Evolutionary conservation across 2,888 invertebrate genomes (phyloP).

Genomic region (Coenonympha arcania): DNA sequence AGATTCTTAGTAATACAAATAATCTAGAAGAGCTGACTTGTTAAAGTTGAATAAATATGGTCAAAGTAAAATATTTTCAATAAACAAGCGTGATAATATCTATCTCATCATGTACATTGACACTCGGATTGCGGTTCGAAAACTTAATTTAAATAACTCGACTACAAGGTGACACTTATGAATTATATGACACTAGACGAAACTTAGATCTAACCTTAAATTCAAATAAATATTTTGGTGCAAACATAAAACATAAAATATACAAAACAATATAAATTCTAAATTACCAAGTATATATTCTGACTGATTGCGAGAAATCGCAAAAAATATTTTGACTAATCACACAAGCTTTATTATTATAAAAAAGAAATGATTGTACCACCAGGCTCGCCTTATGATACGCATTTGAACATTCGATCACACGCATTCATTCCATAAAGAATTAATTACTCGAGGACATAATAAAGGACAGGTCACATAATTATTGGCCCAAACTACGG

Average conservation of each 20-base stretch:
- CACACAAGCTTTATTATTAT: conserved; percentile 61
- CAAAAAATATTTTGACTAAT: conserved; percentile 61
- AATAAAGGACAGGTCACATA: conserved; percentile 49
- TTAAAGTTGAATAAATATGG: conserved; percentile 27
- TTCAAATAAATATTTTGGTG: conserved; percentile 67
- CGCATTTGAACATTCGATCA: conserved; percentile 35
- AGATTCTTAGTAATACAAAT: conserved; percentile 36
- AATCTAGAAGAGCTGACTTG: conserved; percentile 34
- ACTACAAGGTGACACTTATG: conserved; percentile 71
- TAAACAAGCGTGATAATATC: conserved; percentile 29
- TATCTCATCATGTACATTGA: conserved; percentile 37
- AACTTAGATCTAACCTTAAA: conserved; percentile 66
- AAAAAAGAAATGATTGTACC: conserved; percentile 30
- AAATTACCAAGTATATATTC: conserved; percentile 39
- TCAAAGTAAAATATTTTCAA: conserved; percentile 17
- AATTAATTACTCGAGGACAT: conserved; percentile 55
- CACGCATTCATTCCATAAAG: conserved; percentile 71
- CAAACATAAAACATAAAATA: conserved; percentile 51
- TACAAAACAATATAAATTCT: conserved; percentile 51
- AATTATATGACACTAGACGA: conserved; percentile 67
- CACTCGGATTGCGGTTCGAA: conserved; percentile 55
- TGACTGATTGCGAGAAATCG: conserved; percentile 62
- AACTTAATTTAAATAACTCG: conserved; percentile 64
- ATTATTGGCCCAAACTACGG: conserved; percentile 50
- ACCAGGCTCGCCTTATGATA: conserved; percentile 33